phyloP scores from a whole-genome alignment of 2,888 invertebrate genomes.

The Pterostichus niger region DNA sequence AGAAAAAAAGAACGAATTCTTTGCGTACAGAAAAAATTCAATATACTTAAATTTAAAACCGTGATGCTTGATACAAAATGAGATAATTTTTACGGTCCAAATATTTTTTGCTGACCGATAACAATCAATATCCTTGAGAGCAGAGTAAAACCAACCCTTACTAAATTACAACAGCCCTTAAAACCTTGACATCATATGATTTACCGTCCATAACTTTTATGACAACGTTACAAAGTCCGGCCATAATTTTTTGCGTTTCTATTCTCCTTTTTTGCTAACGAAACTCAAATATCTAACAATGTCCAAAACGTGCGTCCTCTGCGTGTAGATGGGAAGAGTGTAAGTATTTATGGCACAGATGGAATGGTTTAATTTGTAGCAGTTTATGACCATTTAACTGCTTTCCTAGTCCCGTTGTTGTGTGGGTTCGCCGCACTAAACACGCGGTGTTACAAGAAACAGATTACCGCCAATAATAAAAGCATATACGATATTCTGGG shows the following conservation, averaged over 20 bases:
- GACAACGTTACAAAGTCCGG: constrained; percentile 72
- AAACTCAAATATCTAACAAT: constrained; percentile 17
- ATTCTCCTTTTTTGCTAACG: constrained; percentile 12
- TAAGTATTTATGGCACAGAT: constrained; percentile 72
- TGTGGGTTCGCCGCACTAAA: constrained; percentile 58
- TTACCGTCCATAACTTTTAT: constrained; percentile 75
- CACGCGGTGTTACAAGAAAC: constrained; percentile 60
- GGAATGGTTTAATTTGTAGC: constrained; percentile 72
- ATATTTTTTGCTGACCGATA: constrained; percentile 3
- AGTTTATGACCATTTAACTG: constrained; percentile 72
- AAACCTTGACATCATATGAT: constrained; percentile 69
- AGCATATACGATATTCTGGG: constrained; percentile 40
- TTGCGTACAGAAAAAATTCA: too few relatives aligned
- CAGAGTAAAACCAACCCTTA: neutral
- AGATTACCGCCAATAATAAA: constrained; percentile 66
- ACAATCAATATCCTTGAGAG: constrained; percentile 9
- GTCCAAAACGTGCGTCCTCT: neutral
- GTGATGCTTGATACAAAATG: neutral
- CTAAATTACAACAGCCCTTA: neutral
- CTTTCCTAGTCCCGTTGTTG: constrained; percentile 62
- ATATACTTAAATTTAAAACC: too few relatives aligned
- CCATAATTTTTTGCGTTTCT: constrained; percentile 73
- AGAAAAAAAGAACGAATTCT: too few relatives aligned
- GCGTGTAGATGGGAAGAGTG: constrained; percentile 34
- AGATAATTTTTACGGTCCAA: constrained; percentile 11